A percentile compares a stretch with the other conserved stretches of the same genome.
phyloP scores from a whole-genome alignment of 2,888 invertebrate genomes.

The Pollenia angustigena region DNA sequence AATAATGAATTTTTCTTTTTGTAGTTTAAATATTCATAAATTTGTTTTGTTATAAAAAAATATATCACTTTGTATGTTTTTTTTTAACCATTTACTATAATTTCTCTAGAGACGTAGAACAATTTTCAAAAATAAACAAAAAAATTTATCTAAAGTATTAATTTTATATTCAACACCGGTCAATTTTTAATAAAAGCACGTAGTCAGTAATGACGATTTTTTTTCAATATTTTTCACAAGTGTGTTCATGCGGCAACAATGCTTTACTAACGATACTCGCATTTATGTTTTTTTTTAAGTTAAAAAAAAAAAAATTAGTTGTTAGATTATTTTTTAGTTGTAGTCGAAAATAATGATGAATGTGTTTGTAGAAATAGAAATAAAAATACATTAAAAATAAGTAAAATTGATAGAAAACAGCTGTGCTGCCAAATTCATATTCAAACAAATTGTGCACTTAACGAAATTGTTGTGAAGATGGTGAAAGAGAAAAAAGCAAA shows the following conservation, averaged over 20 bases:
- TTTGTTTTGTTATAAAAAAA: background rate
- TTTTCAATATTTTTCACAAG: constrained; percentile 33
- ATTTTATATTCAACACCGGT: constrained; percentile 37
- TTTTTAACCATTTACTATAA: constrained; percentile 8
- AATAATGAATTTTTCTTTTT: no score
- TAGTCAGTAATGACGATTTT: constrained; percentile 25
- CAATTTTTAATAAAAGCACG: constrained; percentile 22
- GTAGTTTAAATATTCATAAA: background rate
- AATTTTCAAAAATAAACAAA: background rate
- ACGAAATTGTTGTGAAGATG: background rate
- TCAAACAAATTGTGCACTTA: constrained; percentile 36
- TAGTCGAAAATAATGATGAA: constrained; percentile 38
- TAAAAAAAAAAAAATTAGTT: constrained; percentile 32
- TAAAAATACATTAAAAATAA: constrained; percentile 40
- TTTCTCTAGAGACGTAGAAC: constrained; percentile 45
- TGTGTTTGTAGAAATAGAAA: constrained; percentile 39
- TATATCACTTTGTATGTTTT: background rate
- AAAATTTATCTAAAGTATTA: background rate
- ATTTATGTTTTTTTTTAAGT: constrained; percentile 33
- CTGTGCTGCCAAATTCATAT: constrained; percentile 57
- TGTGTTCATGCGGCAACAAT: constrained; percentile 42
- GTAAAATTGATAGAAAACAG: constrained; percentile 70
- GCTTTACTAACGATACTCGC: constrained; percentile 2
- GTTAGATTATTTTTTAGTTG: background rate
- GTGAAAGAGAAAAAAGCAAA: background rate